Conservation (phyloP, 2,888 invertebrate genomes). For the Tachina fera region DNA sequence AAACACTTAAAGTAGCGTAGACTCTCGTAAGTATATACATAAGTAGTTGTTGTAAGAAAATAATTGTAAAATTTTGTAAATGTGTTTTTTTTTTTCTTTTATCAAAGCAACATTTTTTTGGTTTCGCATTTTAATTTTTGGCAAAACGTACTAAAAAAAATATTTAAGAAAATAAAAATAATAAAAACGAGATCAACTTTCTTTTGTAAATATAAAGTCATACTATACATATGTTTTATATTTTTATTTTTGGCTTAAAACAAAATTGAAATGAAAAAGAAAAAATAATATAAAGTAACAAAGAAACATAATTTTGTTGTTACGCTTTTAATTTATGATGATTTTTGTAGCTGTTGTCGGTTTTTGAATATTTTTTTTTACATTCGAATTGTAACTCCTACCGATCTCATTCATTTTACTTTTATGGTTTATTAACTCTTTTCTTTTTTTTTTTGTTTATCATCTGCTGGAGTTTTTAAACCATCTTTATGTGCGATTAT, state of each 20-base stretch:
- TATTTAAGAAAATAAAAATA: slow-evolving; percentile 30
- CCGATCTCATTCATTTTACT: slow-evolving; percentile 38
- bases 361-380: slow-evolving; percentile 12
- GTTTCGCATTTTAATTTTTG: slow-evolving; percentile 51
- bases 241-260: slow-evolving; percentile 2
- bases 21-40: neutral
- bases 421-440: slow-evolving; percentile 58
- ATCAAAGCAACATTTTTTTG: slow-evolving; percentile 21
- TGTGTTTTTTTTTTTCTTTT: slow-evolving; percentile 7
- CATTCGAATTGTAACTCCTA: slow-evolving; percentile 41
- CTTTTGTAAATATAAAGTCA: slow-evolving; percentile 49
- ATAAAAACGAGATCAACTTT: slow-evolving; percentile 65
- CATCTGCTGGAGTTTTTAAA: slow-evolving; percentile 46
- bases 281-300: slow-evolving; percentile 1
- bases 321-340: slow-evolving; percentile 64
- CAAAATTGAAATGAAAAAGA: slow-evolving; percentile 2
- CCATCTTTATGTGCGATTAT: slow-evolving; percentile 1
- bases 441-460: slow-evolving; percentile 22
- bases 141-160: slow-evolving; percentile 49
- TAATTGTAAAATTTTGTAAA: slow-evolving; percentile 38
- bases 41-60: slow-evolving; percentile 8
- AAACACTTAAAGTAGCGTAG: slow-evolving; percentile 27
- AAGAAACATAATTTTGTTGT: slow-evolving; percentile 63
- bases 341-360: slow-evolving; percentile 53
- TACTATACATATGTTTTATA: slow-evolving; percentile 9